phyloP scores from a whole-genome alignment of 2,888 invertebrate species.

The Crocallis elinguaria region DNA sequence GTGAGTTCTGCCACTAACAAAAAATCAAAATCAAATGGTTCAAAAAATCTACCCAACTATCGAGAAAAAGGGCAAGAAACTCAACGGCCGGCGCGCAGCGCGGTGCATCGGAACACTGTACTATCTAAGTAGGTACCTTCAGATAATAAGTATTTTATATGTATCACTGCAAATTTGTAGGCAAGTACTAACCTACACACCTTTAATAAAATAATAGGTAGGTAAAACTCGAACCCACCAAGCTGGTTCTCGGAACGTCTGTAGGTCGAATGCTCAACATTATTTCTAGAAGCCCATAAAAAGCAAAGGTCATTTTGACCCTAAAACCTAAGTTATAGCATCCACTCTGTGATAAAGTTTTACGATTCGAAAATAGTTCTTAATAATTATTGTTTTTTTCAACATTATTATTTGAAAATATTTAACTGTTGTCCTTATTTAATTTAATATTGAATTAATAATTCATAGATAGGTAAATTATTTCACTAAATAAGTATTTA shows the following conservation, averaged over 20 bases:
- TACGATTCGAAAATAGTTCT: slow-evolving; percentile 19
- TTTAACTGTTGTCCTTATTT: too few species aligned
- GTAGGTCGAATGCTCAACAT: slow-evolving; percentile 51
- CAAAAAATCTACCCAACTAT: too few species aligned
- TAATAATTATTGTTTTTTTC: neutral
- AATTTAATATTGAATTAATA: too few species aligned
- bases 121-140: too few species aligned
- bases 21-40: too few species aligned
- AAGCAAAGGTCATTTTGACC: slow-evolving; percentile 50
- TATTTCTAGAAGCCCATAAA: slow-evolving; percentile 49
- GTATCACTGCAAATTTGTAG: neutral
- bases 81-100: too few species aligned
- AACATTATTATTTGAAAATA: too few species aligned
- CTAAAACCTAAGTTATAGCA: slow-evolving; percentile 40
- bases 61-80: too few species aligned
- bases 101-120: too few species aligned
- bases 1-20: too few species aligned
- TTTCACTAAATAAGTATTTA: neutral
- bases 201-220: neutral
- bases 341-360: slow-evolving; percentile 15
- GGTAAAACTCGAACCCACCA: slow-evolving; percentile 26
- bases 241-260: slow-evolving; percentile 53
- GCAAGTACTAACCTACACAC: neutral
- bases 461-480: neutral
- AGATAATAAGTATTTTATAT: too few species aligned